These are phyloP conservation scores for Drosophila nebulosa DNA, from an alignment of 1,140 invertebrate genomes.

Conservation along the genomic window DNA sequence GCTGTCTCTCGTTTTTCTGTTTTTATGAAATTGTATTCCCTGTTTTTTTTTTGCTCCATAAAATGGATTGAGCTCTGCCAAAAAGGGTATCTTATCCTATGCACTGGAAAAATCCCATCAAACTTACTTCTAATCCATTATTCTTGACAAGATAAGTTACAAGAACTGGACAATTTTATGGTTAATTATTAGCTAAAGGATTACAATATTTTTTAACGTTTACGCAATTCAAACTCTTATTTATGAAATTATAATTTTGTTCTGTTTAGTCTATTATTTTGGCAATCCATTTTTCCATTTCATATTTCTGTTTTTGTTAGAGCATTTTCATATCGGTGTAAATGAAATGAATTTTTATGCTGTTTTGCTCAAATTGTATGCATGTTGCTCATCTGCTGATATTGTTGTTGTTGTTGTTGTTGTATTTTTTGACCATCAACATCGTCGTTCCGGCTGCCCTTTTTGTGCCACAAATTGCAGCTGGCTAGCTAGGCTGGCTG, in stretches of 20 bases:
- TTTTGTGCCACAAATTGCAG: constrained; percentile 71
- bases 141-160: too few species aligned
- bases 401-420: neutral
- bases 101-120: too few species aligned
- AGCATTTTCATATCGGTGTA: neutral
- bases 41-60: constrained; percentile 29
- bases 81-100: constrained; percentile 19
- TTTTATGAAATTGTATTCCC: constrained; percentile 39
- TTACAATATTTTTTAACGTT: too few species aligned
- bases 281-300: neutral
- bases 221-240: too few species aligned
- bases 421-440: constrained; percentile 22
- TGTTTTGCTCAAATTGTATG: constrained; percentile 23
- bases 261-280: too few species aligned
- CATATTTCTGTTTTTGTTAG: neutral
- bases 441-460: constrained; percentile 60
- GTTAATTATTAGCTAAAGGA: too few species aligned
- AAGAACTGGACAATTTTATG: too few species aligned
- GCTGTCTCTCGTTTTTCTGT: constrained; percentile 52
- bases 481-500: constrained; percentile 29
- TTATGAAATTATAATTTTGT: too few species aligned
- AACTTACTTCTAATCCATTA: too few species aligned
- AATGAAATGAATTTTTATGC: neutral
- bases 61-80: constrained; percentile 31
- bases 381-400: constrained; percentile 13